Conservation (phyloP, 2,888 invertebrate genomes). For the Choristoneura rosaceana region DNA sequence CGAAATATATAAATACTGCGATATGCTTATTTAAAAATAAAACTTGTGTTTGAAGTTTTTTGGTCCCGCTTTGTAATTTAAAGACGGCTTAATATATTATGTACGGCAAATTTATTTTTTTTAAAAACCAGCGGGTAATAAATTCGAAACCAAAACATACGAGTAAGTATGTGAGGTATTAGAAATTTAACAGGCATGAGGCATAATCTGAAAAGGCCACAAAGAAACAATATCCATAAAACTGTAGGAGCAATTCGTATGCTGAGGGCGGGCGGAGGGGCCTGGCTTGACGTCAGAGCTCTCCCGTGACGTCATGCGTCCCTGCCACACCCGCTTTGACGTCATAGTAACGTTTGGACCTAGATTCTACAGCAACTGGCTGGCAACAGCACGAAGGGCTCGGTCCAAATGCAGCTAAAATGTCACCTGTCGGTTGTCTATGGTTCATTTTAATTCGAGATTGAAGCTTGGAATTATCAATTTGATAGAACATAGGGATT, state of each 20-base stretch:
- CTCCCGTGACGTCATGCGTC: slow-evolving; percentile 79
- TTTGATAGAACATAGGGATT: too few species aligned
- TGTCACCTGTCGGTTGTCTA: background rate
- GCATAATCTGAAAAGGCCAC: slow-evolving; percentile 22
- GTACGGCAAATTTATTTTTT: too few species aligned
- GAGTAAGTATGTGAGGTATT: background rate
- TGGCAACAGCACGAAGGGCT: background rate
- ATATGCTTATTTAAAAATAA: too few species aligned
- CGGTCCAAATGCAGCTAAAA: background rate
- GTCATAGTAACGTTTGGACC: slow-evolving; percentile 65
- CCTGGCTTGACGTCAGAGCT: slow-evolving; percentile 80
- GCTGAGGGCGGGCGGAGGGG: slow-evolving; percentile 59
- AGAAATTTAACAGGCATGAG: background rate
- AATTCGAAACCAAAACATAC: too few species aligned
- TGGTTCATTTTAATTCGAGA: background rate
- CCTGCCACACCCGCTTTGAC: slow-evolving; percentile 83
- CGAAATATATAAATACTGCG: too few species aligned
- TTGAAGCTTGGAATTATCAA: background rate
- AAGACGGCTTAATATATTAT: too few species aligned
- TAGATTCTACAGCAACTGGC: slow-evolving; percentile 43
- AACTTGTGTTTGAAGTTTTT: too few species aligned
- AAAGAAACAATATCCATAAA: slow-evolving; percentile 72
- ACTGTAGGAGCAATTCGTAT: slow-evolving; percentile 67
- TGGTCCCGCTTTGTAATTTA: too few species aligned
- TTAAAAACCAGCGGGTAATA: too few species aligned